Conservation (phyloP, 92 coral and sea anemone species). For the Diadumene lineata region DNA sequence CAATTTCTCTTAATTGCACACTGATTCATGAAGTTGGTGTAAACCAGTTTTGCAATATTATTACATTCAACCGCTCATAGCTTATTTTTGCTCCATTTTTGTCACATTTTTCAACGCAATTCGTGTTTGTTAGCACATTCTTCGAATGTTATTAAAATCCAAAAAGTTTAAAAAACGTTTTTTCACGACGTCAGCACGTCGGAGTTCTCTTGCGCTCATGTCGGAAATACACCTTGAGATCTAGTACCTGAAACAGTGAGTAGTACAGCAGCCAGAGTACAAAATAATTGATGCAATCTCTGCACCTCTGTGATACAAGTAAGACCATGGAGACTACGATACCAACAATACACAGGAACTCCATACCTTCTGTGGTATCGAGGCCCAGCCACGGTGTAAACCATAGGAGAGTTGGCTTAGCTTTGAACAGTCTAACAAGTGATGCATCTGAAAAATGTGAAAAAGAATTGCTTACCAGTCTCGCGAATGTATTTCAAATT, state of each 20-base stretch:
- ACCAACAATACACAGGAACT: slow-evolving; percentile 76
- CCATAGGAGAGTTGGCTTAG: slow-evolving; percentile 85
- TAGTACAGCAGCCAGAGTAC: slow-evolving; percentile 81
- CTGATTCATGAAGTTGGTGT: too few relatives aligned
- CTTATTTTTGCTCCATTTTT: too few relatives aligned
- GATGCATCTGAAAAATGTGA: slow-evolving; percentile 52
- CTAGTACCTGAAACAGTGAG: slow-evolving; percentile 40
- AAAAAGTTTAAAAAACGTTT: too few relatives aligned
- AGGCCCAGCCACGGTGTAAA: slow-evolving; percentile 79
- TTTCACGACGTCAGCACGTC: too few relatives aligned
- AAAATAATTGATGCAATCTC: slow-evolving; percentile 68
- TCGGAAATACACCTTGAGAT: too few relatives aligned
- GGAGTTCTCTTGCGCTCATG: too few relatives aligned
- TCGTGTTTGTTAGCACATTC: too few relatives aligned
- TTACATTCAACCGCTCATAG: too few relatives aligned
- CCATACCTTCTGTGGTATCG: slow-evolving; percentile 89
- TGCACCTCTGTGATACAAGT: slow-evolving; percentile 79
- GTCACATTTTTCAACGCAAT: too few relatives aligned
- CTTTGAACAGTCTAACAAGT: slow-evolving; percentile 37
- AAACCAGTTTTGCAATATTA: too few relatives aligned
- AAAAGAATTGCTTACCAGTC: not conserved
- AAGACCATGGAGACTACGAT: slow-evolving; percentile 69
- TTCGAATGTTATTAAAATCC: too few relatives aligned
- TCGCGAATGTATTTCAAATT: not conserved
- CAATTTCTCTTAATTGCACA: not conserved